Evolutionary conservation across 2,113 vertebrate genomes (phyloP), one percentile per base, ranked within the genome.

Genomic region (Mystacornis crossleyi): DNA sequence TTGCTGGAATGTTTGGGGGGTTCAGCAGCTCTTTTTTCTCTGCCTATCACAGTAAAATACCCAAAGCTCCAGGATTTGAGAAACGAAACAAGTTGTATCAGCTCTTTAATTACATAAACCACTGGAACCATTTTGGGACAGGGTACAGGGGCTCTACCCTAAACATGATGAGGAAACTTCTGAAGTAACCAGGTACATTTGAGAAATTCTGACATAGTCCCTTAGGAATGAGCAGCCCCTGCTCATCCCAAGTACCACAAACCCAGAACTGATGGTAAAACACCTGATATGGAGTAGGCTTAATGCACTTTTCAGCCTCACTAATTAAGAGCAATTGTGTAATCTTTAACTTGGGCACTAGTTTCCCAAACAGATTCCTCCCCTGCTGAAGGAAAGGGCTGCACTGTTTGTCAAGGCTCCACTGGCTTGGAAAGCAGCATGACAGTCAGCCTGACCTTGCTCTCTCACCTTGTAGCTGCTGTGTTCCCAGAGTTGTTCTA

Each of bases 91-190:
- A 99, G 84, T 98, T 99, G 61, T 99, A 99, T 94, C 99, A 99
- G 97, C 99, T 99, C 34, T 99, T 99, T 69, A 99, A 99, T 95
- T 99, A 99, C 80, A 95, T 99, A 66, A 99, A 99, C 97, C 99
- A 99, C 97, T 99, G 99, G 99, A 99, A 99, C 93, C 99, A 99
- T 97, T 99, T 99, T 86, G 99, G 99, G 20, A 98, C 93, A 3
- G 98, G 98, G 25, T 99, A 99, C 94, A 98, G 98, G 62, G 98
- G 98, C 18, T 98, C 99, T 8, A 98, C 99, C 12, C 69, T 99
- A 87, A 98, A 98, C 19, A 93, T 98, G 57, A 99, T 99, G 99
- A 98, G 94, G 88, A 97, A 98, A 64, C 98, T 99, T 21, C 72
- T 99, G 0, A 99, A 99, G 93, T 99, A 98, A 97, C 11, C 6